Conservation (phyloP, 2,113 vertebrate genomes). For the Menidia beryllina region DNA sequence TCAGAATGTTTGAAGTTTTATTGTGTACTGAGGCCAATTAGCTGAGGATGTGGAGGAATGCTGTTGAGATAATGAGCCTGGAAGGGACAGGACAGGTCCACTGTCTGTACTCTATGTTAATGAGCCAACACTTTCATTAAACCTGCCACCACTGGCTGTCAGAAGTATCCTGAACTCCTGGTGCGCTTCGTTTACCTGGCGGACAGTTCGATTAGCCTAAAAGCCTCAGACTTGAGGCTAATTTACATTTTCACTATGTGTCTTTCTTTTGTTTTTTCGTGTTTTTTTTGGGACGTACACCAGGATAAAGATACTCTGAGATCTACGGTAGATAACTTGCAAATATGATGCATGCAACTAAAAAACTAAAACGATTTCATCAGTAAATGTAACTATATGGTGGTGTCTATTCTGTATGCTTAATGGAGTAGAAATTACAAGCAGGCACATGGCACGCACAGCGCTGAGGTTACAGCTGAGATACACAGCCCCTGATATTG, state of each 20-base stretch:
- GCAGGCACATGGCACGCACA: constrained; percentile 23
- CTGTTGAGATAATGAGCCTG: constrained; percentile 64
- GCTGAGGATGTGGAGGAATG: constrained; percentile 49
- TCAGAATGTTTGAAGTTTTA: constrained; percentile 54
- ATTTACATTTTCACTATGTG: constrained; percentile 49
- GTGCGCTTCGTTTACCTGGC: constrained; percentile 66
- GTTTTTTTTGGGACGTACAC: constrained; percentile 26
- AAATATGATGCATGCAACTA: background rate
- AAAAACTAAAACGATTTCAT: background rate
- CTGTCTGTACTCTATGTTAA: constrained; percentile 66
- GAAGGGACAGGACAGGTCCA: constrained; percentile 47
- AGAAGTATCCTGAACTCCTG: constrained; percentile 59
- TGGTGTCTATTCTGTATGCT: background rate
- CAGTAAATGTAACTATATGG: background rate
- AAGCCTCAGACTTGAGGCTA: constrained; percentile 48
- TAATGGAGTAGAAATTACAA: constrained; percentile 29
- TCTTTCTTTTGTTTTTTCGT: too few relatives aligned
- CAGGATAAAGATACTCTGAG: constrained; percentile 19
- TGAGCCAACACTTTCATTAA: constrained; percentile 75
- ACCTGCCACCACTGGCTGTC: constrained; percentile 61
- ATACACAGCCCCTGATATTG: constrained; percentile 41
- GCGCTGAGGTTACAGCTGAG: constrained; percentile 32
- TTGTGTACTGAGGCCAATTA: constrained; percentile 61
- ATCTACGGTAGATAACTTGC: background rate
- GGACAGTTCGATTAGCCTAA: constrained; percentile 66